phyloP scores from a whole-genome alignment of 2,113 vertebrate genomes.

The Aegotheles bennettii region DNA sequence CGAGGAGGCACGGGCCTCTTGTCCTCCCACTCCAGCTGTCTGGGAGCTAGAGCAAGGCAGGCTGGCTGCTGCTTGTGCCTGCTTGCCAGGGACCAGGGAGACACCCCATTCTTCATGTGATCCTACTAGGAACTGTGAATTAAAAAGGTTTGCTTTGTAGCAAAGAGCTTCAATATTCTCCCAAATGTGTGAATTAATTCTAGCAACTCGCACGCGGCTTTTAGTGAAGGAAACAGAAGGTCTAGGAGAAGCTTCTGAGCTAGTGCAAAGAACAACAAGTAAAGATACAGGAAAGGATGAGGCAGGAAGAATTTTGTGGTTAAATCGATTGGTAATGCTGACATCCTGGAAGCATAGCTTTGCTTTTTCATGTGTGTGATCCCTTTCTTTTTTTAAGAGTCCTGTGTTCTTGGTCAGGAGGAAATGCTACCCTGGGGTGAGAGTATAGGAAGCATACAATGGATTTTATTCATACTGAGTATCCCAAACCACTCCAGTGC shows the following conservation, averaged over 20 bases:
- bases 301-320: neutral
- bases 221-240: neutral
- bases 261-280: neutral
- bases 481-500: neutral
- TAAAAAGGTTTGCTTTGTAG: neutral
- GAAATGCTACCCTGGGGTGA: neutral
- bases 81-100: neutral
- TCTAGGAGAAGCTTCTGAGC: neutral
- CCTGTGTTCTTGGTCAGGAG: neutral
- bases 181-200: neutral
- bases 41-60: neutral
- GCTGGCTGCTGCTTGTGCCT: neutral
- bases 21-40: neutral
- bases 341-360: neutral
- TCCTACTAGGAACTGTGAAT: neutral
- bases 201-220: fast-evolving
- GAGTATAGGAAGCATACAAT: neutral
- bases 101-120: neutral
- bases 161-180: fast-evolving
- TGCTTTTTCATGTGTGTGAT: neutral
- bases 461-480: neutral
- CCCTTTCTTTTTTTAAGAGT: neutral
- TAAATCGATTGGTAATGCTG: neutral
- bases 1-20: fast-evolving
- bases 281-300: neutral